A percentile compares a stretch with the other conserved stretches of the same genome.
Conservation (phyloP, 2,797 vertebrate genomes). For the Furcifer pardalis region DNA sequence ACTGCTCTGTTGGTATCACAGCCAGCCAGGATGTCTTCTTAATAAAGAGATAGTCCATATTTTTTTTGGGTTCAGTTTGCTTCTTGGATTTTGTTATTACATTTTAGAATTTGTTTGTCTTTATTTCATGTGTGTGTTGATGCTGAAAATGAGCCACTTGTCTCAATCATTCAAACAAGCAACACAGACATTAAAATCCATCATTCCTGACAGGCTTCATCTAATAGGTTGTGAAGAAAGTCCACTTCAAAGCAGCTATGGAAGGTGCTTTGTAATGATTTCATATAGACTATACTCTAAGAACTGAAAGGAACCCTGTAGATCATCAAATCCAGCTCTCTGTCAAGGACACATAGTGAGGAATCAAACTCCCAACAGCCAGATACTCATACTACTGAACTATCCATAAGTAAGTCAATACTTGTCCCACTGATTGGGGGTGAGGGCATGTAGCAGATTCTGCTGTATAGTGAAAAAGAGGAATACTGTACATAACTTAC, state of each 20-base stretch:
- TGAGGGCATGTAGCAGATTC: neutral
- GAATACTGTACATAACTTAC: slow-evolving; percentile 78
- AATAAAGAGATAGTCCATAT: too few species aligned
- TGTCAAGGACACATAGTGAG: too few species aligned
- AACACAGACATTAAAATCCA: neutral
- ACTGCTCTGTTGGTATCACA: too few species aligned
- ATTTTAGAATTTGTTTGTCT: neutral
- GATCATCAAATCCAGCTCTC: too few species aligned
- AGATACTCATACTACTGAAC: too few species aligned
- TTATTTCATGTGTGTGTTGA: neutral
- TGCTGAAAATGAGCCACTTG: neutral
- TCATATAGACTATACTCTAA: neutral
- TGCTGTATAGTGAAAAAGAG: neutral
- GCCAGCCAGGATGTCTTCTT: too few species aligned
- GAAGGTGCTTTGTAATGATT: neutral
- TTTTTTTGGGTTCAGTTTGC: neutral
- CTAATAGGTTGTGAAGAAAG: neutral
- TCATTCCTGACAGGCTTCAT: neutral
- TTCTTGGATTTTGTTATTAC: neutral
- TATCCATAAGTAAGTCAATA: neutral
- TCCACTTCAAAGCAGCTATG: neutral
- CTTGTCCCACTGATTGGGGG: neutral
- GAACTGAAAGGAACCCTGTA: too few species aligned
- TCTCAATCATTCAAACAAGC: neutral
- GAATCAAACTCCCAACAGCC: too few species aligned